Percentiles rank a stretch among this genome's conserved stretches.
These are phyloP conservation scores for Spilarctia lutea DNA, from an alignment of 2,888 invertebrate genomes.

Conservation along the genomic window DNA sequence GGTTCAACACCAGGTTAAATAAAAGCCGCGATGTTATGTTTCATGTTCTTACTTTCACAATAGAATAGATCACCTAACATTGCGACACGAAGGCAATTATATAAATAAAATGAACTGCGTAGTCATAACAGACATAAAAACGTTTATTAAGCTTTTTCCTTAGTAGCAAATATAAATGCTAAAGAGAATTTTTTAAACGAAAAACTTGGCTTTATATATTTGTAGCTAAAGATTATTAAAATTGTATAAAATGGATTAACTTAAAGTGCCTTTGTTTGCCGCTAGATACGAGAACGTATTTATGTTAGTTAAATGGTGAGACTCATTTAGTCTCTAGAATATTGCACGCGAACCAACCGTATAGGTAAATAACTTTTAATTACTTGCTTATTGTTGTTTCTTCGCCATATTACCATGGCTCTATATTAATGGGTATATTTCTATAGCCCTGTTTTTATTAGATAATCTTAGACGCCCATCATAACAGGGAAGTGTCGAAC, in stretches of 20 bases:
- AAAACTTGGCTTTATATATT: constrained; percentile 15
- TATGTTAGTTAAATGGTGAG: constrained; percentile 62
- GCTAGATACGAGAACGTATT: constrained; percentile 60
- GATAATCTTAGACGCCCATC: constrained; percentile 13
- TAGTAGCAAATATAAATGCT: background rate
- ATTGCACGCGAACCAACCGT: constrained; percentile 69
- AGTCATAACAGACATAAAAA: background rate
- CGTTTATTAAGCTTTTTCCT: background rate
- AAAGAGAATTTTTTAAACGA: constrained; percentile 2
- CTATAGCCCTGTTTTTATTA: constrained; percentile 42
- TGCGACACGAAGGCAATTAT: background rate
- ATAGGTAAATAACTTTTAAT: constrained; percentile 74
- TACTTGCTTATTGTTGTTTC: constrained; percentile 67
- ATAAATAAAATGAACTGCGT: background rate
- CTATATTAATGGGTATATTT: constrained; percentile 41
- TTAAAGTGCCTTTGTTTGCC: constrained; percentile 49
- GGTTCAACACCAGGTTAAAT: background rate
- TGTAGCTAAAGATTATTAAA: constrained; percentile 38
- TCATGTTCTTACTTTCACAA: background rate
- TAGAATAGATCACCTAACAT: background rate
- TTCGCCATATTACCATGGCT: constrained; percentile 55
- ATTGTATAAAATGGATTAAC: constrained; percentile 53
- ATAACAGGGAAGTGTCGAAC: constrained; percentile 8
- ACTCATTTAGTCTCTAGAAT: constrained; percentile 64
- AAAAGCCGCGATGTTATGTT: background rate